Base-by-base conservation (phyloP, 2,888 invertebrate genomes). In the Choreutis nemorana region DNA sequence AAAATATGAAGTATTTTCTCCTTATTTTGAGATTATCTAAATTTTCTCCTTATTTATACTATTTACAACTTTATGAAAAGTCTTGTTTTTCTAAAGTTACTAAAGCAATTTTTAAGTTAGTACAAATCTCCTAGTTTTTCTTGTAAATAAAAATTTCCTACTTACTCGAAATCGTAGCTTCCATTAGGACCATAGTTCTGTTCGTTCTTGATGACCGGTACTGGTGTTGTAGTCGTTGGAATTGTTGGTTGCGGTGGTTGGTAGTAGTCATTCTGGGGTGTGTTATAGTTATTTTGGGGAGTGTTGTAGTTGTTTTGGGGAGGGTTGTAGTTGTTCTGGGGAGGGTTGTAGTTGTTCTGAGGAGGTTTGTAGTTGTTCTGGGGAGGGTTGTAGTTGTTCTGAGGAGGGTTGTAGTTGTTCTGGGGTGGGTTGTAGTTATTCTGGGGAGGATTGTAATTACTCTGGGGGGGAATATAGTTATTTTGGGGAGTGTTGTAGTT, bases 151-250 rank as follows among this genome's bases (percentile, higher is more conserved):
- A 35, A 35, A 30, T n/a, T n/a, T n/a, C n/a, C n/a, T 34, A 73
- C 79, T 79, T 44, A 82, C 81, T 80, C 80, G 42, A 77, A 82
- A 58, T 64, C 77, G 50, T 81, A 82, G 44, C 67, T 62, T 34
- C 81, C 81, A 36, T 81, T 67, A 8, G 71, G 68, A 26, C 78
- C 77, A 25, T 50, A 53, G 21, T 41, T 53, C 32, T 71, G 71
- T 32, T 71, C 73, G 40, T 81, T 77, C 48, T 73, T 78, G 47
- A 82, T 64, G 22, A 82, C 62, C 2, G 77, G 36, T 4, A 61
- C 49, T 0, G 60, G 56, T 1, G 70, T 57, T 1, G 75, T 70
- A 1, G 59, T 59, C 0, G 50, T 36, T 2, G 42, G 9, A 12
- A 44, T 24, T 6, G 42, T 28, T 2, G 42, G 31, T 2, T 37